phyloP scores from a whole-genome alignment of 2,113 vertebrate genomes.

The Tinamus guttatus region DNA sequence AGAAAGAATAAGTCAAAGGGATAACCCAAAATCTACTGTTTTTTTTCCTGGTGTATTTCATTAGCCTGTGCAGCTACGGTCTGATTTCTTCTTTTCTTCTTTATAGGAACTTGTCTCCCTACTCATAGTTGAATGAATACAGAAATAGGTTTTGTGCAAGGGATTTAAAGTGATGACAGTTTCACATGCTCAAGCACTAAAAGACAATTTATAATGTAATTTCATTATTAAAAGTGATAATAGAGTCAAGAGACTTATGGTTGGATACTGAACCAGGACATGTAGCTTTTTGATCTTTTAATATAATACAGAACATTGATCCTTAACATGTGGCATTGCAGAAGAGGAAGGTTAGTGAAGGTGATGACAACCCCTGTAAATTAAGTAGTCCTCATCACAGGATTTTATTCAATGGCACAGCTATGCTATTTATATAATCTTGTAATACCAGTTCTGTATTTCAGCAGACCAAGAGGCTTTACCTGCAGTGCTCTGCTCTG shows the following conservation, averaged over 20 bases:
- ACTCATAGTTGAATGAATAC: background rate
- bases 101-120: background rate
- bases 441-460: background rate
- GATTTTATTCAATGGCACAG: conserved; percentile 11
- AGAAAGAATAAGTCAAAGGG: conserved; percentile 38
- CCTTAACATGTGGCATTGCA: conserved; percentile 35
- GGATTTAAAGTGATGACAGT: conserved; percentile 33
- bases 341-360: conserved; percentile 53
- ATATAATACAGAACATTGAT: conserved; percentile 30
- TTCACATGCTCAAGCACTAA: conserved; percentile 14
- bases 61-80: background rate
- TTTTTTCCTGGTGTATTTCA: conserved; percentile 5
- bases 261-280: conserved; percentile 19
- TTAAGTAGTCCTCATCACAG: background rate
- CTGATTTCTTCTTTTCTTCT: background rate
- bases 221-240: conserved; percentile 53
- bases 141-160: background rate
- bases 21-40: conserved; percentile 21
- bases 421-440: conserved; percentile 10
- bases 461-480: background rate
- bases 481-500: background rate
- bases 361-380: conserved; percentile 20
- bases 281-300: conserved; percentile 52
- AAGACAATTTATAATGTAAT: conserved; percentile 49
- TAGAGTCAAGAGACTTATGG: background rate